These are phyloP conservation scores for Syrmaticus mikado DNA, from an alignment of 2,113 vertebrate species.

Conservation along the genomic window DNA sequence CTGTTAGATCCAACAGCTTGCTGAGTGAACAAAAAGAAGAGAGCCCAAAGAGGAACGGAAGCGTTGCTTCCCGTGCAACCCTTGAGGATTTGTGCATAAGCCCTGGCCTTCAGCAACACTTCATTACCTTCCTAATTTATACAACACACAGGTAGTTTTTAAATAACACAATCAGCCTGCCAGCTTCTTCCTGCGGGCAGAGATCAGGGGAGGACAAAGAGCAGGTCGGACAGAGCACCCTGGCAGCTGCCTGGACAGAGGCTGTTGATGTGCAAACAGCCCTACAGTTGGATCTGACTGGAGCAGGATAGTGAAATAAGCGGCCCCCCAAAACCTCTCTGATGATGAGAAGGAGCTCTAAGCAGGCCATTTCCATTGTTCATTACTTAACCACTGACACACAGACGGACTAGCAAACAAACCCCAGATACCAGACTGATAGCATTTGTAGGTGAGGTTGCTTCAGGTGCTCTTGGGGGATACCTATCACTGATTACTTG, in stretches of 20 bases:
- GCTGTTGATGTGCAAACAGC: not conserved
- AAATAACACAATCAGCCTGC: not conserved
- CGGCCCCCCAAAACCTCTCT: not conserved
- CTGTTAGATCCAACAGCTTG: not conserved
- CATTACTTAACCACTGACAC: not conserved
- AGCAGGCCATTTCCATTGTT: not conserved
- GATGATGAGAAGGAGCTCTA: not conserved
- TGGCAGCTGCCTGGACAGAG: constrained; percentile 32
- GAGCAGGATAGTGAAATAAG: not conserved
- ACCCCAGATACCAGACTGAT: not conserved
- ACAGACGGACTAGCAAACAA: not conserved
- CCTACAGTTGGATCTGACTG: not conserved
- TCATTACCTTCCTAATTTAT: constrained; percentile 26
- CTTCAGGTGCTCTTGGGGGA: not conserved
- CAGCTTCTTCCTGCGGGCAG: constrained; percentile 2
- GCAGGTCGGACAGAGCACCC: not conserved
- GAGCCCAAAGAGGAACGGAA: not conserved
- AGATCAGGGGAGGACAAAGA: constrained; percentile 31
- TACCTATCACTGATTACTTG: not conserved
- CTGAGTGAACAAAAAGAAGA: not conserved
- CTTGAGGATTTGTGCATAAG: not conserved
- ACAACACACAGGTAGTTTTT: not conserved
- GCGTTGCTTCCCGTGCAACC: not conserved
- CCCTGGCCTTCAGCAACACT: not conserved
- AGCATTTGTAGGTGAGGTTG: not conserved